Base-by-base conservation (phyloP, 2,888 invertebrate species). In the Caenorhabditis japonica region DNA sequence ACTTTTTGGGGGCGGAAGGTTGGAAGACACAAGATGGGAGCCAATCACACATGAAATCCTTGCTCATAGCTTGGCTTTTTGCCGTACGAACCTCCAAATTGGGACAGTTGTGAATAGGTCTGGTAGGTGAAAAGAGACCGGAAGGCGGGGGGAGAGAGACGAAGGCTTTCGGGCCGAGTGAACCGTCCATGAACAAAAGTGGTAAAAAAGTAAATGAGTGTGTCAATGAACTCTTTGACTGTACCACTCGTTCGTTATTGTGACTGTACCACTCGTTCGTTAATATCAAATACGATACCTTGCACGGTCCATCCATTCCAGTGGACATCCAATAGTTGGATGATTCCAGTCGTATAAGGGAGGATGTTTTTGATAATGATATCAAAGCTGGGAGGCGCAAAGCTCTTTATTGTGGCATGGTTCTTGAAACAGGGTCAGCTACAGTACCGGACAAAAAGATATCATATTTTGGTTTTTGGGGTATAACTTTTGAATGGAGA, bases 191-290 rank as follows among this genome's bases (percentile, higher is more conserved):
- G 44, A 17, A 56, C 15, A 69, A 19, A 15, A 61, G 25, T 1
- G 73, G 68, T 51, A 74, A 36, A 1, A 74, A 43, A 0, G 73
- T 74, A 38, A 33, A 55, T 4, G n/a, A n/a, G n/a, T n/a, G n/a
- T n/a, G n/a, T n/a, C n/a, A n/a, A n/a, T n/a, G n/a, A n/a, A n/a
- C n/a, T n/a, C n/a, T n/a, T n/a, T n/a, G n/a, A n/a, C n/a, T n/a
- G n/a, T n/a, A n/a, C n/a, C n/a, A n/a, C n/a, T n/a, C n/a, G n/a
- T n/a, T n/a, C n/a, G n/a, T n/a, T n/a, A n/a, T n/a, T n/a, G n/a
- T n/a, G n/a, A n/a, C n/a, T n/a, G n/a, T n/a, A n/a, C n/a, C n/a
- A n/a, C n/a, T n/a, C n/a, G n/a, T n/a, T n/a, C n/a, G n/a, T 36
- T n/a, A 59, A 21, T 10, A 27, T 36, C 23, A 39, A 47, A 21